Percentiles rank a stretch among this genome's conserved stretches.
Conservation (phyloP, 2,797 vertebrate species). For the Tenualosa thibaudeaui region DNA sequence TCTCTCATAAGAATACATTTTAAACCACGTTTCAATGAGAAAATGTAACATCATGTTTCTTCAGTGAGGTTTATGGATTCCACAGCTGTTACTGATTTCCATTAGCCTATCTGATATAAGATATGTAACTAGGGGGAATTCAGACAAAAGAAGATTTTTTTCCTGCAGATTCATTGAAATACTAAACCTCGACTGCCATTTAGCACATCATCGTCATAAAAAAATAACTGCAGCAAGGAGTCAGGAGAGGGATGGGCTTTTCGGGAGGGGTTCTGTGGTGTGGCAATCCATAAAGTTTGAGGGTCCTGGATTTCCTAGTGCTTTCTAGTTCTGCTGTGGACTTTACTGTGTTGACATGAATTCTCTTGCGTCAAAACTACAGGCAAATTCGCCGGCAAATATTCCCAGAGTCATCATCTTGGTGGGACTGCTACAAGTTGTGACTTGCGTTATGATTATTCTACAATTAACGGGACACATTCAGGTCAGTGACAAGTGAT, state of each 20-base stretch:
- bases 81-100: neutral
- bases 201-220: neutral
- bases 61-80: no score
- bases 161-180: neutral
- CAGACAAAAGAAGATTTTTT: neutral
- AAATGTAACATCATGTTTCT: no score
- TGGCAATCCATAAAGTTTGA: neutral
- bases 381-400: neutral
- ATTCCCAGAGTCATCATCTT: neutral
- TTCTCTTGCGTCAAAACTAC: neutral
- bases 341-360: neutral
- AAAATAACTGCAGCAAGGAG: neutral
- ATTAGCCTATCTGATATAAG: neutral
- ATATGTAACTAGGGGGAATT: neutral
- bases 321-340: neutral
- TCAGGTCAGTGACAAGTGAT: neutral
- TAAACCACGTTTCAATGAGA: no score
- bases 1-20: no score
- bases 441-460: neutral
- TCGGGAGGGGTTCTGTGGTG: neutral
- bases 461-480: slow-evolving; percentile 9
- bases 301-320: neutral
- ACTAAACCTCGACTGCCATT: neutral
- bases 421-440: slow-evolving; percentile 13
- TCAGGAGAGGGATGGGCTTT: slow-evolving; percentile 9